Base-by-base conservation (phyloP, 2,113 vertebrate species). In the Embiotoca jacksoni region DNA sequence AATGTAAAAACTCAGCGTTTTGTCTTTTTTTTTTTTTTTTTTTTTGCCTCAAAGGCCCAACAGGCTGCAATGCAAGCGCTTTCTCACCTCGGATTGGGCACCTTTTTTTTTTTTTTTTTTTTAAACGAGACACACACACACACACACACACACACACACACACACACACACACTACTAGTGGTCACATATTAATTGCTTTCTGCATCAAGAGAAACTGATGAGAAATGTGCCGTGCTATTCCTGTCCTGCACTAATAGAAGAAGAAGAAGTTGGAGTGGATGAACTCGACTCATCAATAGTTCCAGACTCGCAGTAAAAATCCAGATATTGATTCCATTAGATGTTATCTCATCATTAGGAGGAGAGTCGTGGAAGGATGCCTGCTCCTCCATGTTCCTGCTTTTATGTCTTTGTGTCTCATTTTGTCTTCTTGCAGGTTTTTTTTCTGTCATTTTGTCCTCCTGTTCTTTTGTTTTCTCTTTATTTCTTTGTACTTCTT, bases 21-120 rank as follows among this genome's bases (percentile, higher is more conserved):
- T 23, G 23, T 23, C 1, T 23, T 23, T 23, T 23, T 1, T 23
- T 23, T 23, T 1, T 23, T 23, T 23, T 23, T 39, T 50, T 30
- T 65, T 70, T 65, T 54, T 30, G 67, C 59, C 57, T 80, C 69
- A 36, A 56, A 65, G 70, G 14, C 53, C 63, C 80, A 79, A 77
- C 77, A 76, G 74, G 76, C 74, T 61, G 56, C 50, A n/a, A 55
- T 3, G 16, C 32, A 15, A 13, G 36, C 30, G 14, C 33, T 7
- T 72, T 59, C 35, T 53, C n/a, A 9, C 33, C 10, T 62, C 49
- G 55, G 32, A 68, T 49, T 36, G 0, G 49, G 36, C 7, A 16
- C 41, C 23, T 23, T 23, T 23, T 23, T 23, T 23, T n/a, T 63
- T 54, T 44, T 23, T 23, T 23, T 39, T 50, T 13, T 44, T 11